Base-by-base conservation (phyloP, 2,113 vertebrate genomes). In the Catagonus wagneri region DNA sequence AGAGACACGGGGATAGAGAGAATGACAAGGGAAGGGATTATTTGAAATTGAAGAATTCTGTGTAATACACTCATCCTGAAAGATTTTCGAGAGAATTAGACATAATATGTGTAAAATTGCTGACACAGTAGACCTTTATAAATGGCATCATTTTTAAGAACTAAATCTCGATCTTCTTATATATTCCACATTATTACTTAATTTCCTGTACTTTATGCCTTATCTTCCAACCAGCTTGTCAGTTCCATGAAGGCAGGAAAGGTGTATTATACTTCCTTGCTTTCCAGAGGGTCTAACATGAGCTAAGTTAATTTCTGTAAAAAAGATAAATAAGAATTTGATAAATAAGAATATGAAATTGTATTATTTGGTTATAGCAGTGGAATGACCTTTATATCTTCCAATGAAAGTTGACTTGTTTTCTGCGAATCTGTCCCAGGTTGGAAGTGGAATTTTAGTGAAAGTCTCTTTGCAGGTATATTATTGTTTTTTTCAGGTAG, bases 401-500 rank as follows among this genome's bases (percentile, higher is more conserved):
- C 29, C 27, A 50, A 68, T 80, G 71, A 89, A 83, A 32, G 2
- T 87, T 93, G 54, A 76, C 17, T 81, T 56, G 3, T 78, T 72
- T 85, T 66, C 44, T 72, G 13, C 86, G 79, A 87, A 56, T 92
- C 92, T 93, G 61, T 81, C 52, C 39, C 71, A 87, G 34, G 17
- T 92, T 90, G 92, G 39, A 94, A 90, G 52, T 56, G 32, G 52
- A 19, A 56, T 58, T 22, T 78, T 87, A 84, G 58, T 61, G 63
- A 16, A n/a, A 85, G 29, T 61, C 17, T 92, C 16, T 92, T 79
- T 16, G 65, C 27, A 87, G 75, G 8, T 63, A 0, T 72, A 93
- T 90, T 84, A 75, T 32, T 85, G 79, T 54, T 93, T 91, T 44
- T 95, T 93, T 93, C 39, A 90, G 23, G 80, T 75, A 69, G 39